phyloP scores from a whole-genome alignment of 2,113 vertebrate genomes.

The Asarcornis scutulata region DNA sequence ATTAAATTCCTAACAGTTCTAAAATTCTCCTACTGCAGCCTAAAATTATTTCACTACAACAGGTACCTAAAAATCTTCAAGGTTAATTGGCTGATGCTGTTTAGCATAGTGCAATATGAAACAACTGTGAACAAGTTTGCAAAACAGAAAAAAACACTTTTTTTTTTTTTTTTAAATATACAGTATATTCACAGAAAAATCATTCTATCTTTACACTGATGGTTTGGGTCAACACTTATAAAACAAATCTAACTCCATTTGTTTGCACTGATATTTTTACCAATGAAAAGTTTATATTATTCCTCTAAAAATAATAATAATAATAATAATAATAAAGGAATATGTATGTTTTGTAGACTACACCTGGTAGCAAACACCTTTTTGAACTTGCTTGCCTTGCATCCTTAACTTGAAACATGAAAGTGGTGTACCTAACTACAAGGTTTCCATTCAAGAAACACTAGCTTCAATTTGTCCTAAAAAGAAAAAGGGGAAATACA shows the following conservation, averaged over 20 bases:
- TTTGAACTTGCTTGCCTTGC: not conserved
- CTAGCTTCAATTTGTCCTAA: not conserved
- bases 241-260: not conserved
- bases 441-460: not conserved
- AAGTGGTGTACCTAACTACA: not conserved
- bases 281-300: not conserved
- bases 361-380: not conserved
- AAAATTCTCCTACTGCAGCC: not conserved
- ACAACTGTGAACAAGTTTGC: not conserved
- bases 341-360: not conserved
- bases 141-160: not conserved
- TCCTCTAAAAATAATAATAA: not conserved
- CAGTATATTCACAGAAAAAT: not conserved
- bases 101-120: not conserved
- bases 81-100: not conserved
- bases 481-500: not conserved
- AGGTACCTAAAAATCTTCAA: not conserved
- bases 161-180: not conserved
- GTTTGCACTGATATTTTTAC: not conserved
- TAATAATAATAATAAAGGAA: not conserved
- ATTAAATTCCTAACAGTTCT: not conserved
- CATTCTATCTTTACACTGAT: not conserved
- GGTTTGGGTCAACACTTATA: not conserved
- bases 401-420: not conserved
- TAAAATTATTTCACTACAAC: not conserved